phyloP scores from a whole-genome alignment of 2,797 vertebrate species.

The Cetoscarus ocellatus region DNA sequence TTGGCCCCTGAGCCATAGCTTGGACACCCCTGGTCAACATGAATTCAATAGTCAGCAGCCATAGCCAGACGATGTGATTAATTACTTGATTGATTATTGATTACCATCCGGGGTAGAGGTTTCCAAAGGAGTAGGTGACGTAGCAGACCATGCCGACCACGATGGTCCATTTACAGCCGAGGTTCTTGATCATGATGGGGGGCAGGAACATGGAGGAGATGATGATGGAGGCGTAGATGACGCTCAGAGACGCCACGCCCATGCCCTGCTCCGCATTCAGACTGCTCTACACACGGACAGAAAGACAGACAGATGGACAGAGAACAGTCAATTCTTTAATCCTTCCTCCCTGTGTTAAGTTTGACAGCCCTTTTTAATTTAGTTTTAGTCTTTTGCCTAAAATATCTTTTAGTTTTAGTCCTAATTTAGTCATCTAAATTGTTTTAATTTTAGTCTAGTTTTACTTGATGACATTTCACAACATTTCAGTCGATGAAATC shows the following conservation, averaged over 20 bases:
- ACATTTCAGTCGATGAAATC: no score
- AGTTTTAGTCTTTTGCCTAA: no score
- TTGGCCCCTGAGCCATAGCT: no score
- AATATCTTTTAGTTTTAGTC: no score
- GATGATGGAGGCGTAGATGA: conserved; percentile 91
- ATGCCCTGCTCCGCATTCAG: conserved; percentile 91
- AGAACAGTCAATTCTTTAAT: no score
- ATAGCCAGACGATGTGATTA: neutral
- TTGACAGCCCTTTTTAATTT: neutral
- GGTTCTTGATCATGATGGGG: conserved; percentile 90
- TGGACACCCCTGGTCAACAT: no score
- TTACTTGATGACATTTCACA: no score
- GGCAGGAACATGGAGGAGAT: conserved; percentile 96
- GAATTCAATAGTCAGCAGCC: no score
- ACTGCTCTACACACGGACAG: conserved; percentile 88
- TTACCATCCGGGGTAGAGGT: conserved; percentile 95
- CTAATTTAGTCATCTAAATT: no score
- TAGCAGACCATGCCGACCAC: conserved; percentile 92
- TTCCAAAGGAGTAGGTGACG: conserved; percentile 91
- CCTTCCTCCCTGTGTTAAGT: neutral
- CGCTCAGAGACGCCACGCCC: conserved; percentile 92
- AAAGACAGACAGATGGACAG: neutral
- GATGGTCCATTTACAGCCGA: conserved; percentile 97
- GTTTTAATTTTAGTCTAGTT: no score
- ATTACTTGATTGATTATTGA: neutral